Conservation (phyloP, 2,113 vertebrate species). For the Rhagologus leucostigma region DNA sequence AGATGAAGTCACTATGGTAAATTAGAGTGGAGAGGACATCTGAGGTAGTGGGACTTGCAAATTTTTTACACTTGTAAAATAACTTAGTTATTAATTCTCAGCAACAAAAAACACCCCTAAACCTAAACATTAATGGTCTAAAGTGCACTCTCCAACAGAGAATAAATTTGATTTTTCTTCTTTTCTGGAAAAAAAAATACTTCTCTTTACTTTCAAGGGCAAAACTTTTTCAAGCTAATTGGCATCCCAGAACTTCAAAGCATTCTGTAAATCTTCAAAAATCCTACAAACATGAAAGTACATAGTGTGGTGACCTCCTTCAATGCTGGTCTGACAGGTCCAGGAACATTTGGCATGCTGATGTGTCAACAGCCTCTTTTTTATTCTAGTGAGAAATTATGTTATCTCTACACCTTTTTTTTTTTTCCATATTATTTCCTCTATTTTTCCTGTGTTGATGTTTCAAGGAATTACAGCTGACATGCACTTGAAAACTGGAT, state of each 20-base stretch:
- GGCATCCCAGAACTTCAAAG: conserved; percentile 4
- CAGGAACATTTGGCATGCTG: not conserved
- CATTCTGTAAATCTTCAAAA: not conserved
- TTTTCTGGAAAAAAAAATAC: not conserved
- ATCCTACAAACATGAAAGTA: not conserved
- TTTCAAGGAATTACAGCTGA: not conserved
- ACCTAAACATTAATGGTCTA: not conserved
- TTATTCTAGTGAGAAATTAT: not conserved
- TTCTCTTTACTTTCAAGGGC: not conserved
- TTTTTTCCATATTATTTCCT: not conserved
- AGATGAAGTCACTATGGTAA: not conserved
- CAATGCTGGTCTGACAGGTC: not conserved
- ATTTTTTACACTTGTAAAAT: not conserved
- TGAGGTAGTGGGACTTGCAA: not conserved
- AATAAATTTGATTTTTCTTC: not conserved
- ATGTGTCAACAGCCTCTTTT: not conserved
- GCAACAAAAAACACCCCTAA: not conserved
- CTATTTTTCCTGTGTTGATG: not conserved
- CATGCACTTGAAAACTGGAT: not conserved
- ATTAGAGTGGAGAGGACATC: not conserved
- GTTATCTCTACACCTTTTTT: not conserved
- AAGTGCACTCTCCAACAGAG: not conserved
- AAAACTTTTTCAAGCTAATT: not conserved
- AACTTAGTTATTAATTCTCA: not conserved
- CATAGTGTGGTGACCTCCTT: not conserved